These are phyloP conservation scores for Zaprionus vittiger DNA, from an alignment of 1,140 invertebrate species.

Conservation along the genomic window DNA sequence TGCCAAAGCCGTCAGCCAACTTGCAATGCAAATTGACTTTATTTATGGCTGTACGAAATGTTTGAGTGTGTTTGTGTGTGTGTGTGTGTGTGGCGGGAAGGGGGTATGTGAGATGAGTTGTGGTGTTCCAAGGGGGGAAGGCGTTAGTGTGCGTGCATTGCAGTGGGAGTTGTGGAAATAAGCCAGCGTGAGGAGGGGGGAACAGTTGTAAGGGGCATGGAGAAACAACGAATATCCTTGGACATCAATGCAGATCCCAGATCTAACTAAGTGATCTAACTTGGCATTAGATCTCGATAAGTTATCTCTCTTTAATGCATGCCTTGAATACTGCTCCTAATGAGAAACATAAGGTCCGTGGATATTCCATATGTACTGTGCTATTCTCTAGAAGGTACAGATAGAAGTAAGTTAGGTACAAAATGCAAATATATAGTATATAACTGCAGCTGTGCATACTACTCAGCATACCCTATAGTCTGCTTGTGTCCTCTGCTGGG, in stretches of 20 bases:
- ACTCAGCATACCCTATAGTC: background rate
- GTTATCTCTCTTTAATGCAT: no score
- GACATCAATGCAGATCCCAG: background rate
- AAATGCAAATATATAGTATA: no score
- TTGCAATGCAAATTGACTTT: conserved; percentile 67
- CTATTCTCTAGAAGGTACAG: no score
- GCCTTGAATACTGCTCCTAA: no score
- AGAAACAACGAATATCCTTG: background rate
- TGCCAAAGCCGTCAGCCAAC: conserved; percentile 48
- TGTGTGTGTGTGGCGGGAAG: conserved; percentile 7
- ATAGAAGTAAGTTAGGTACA: no score
- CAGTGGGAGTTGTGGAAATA: background rate
- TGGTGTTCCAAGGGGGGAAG: background rate
- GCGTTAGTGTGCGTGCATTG: background rate
- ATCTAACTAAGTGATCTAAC: background rate
- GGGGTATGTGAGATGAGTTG: background rate
- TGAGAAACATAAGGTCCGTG: accelerated
- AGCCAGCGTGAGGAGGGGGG: background rate
- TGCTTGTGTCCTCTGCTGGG: background rate
- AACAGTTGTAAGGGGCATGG: background rate
- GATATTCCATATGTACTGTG: no score
- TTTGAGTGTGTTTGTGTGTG: conserved; percentile 14
- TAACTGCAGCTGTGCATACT: no score
- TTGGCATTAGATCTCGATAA: background rate
- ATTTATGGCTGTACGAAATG: conserved; percentile 59